Percentiles rank a stretch among this genome's conserved stretches.
phyloP scores from a whole-genome alignment of 2,797 vertebrate genomes.

The Anguilla marmorata region DNA sequence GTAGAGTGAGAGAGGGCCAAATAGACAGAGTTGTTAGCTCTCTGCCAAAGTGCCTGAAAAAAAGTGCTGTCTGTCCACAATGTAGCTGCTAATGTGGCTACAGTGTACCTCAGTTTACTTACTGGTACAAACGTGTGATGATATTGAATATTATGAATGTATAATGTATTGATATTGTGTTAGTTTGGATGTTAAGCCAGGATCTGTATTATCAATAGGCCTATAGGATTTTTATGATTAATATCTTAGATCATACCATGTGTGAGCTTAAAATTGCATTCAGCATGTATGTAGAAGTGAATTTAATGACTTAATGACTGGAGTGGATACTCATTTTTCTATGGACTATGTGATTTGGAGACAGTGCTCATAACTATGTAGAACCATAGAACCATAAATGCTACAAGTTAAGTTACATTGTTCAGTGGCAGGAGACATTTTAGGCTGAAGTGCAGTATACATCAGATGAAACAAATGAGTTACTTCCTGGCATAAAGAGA shows the following conservation, averaged over 20 bases:
- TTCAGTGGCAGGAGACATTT: not conserved
- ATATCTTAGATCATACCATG: not conserved
- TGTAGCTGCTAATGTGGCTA: not conserved
- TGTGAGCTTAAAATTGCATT: not conserved
- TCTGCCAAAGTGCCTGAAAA: constrained; percentile 11
- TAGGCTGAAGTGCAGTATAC: not conserved
- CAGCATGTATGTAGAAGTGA: not conserved
- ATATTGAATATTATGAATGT: not conserved
- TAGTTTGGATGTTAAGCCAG: not conserved
- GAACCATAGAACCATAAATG: not conserved
- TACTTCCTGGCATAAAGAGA: not conserved
- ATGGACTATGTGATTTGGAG: not conserved
- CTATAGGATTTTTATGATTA: too few species aligned
- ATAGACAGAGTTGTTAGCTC: not conserved
- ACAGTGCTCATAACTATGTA: not conserved
- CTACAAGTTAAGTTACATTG: not conserved
- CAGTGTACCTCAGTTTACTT: not conserved
- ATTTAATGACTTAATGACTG: not conserved
- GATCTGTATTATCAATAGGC: not conserved
- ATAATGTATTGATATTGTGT: not conserved
- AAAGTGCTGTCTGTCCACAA: not conserved
- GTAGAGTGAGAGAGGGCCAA: constrained; percentile 45
- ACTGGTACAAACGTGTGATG: not conserved
- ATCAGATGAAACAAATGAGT: not conserved
- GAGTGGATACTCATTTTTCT: not conserved